These are phyloP conservation scores for Enteromius argenteus DNA, from an alignment of 2,797 vertebrate genomes.

Conservation along the genomic window DNA sequence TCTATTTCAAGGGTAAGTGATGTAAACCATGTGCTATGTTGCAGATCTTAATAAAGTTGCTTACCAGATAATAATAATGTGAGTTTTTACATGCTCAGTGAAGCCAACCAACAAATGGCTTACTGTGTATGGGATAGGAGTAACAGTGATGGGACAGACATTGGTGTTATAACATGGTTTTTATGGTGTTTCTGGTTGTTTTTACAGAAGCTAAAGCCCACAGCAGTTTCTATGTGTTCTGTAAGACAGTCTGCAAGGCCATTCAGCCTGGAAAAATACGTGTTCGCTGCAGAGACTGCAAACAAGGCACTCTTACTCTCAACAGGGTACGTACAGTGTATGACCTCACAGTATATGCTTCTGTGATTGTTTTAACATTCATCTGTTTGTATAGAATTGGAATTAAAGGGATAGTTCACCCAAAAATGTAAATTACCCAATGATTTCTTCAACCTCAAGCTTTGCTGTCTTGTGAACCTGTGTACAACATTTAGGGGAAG, in stretches of 20 bases:
- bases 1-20: not conserved
- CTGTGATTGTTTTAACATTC: not conserved
- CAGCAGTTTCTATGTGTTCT: slow-evolving; percentile 89
- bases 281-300: slow-evolving; percentile 84
- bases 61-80: not conserved
- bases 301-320: slow-evolving; percentile 84
- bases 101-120: not conserved
- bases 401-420: no score
- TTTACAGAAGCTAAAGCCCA: slow-evolving; percentile 72
- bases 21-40: not conserved
- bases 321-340: slow-evolving; percentile 79
- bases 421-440: no score
- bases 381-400: no score
- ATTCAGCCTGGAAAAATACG: slow-evolving; percentile 89
- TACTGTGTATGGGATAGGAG: not conserved
- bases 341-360: not conserved
- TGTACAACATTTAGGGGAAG: no score
- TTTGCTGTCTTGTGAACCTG: no score
- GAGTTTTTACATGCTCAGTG: not conserved
- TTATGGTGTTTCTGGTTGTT: slow-evolving; percentile 18
- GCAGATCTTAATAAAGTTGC: not conserved
- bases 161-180: not conserved
- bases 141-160: not conserved
- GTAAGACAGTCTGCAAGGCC: slow-evolving; percentile 83
- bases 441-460: no score